Evolutionary conservation across 2,113 vertebrate species (phyloP).

Genomic region (Dolichotis patagonum): DNA sequence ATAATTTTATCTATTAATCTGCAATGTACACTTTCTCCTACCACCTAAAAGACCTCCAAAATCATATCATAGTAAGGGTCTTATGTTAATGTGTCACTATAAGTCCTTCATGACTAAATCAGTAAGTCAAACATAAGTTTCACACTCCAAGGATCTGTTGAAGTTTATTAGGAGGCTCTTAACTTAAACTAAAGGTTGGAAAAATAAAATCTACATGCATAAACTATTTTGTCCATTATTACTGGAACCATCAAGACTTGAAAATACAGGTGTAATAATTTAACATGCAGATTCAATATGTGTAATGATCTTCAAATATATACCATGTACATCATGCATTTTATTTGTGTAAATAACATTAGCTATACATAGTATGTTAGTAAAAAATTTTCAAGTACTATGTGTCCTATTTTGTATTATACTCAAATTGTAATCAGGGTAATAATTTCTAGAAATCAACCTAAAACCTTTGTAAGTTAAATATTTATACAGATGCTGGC

Average conservation of each 20-base stretch:
- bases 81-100: neutral
- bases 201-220: conserved; percentile 8
- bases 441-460: conserved; percentile 52
- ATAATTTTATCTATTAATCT: conserved; percentile 47
- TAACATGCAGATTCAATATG: conserved; percentile 60
- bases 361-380: conserved; percentile 44
- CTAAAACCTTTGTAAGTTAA: conserved; percentile 62
- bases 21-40: neutral
- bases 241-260: conserved; percentile 6
- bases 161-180: conserved; percentile 18
- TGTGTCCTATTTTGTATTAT: conserved; percentile 48
- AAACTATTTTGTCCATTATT: conserved; percentile 55
- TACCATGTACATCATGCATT: conserved; percentile 60
- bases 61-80: neutral
- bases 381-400: conserved; percentile 33
- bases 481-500: neutral
- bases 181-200: neutral
- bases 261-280: conserved; percentile 29
- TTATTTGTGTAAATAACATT: conserved; percentile 43
- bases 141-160: neutral
- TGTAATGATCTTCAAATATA: conserved; percentile 56
- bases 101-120: conserved; percentile 43
- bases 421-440: conserved; percentile 43
- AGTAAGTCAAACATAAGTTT: conserved; percentile 49
- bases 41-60: neutral